Conservation (phyloP, 2,113 vertebrate species). For the Astatoreochromis straeleni region DNA sequence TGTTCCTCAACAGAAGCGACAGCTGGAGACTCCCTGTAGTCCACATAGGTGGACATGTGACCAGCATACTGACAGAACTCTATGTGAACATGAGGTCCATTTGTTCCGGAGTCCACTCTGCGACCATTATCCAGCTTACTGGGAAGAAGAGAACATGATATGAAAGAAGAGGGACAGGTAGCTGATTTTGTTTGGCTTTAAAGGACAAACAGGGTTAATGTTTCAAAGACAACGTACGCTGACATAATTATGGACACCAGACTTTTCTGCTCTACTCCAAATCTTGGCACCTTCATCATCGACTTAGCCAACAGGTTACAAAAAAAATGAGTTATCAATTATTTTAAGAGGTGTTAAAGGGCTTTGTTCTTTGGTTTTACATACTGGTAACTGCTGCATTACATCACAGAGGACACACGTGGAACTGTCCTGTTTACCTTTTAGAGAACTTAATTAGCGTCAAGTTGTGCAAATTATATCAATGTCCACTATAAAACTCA, state of each 20-base stretch:
- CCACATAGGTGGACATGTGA: constrained; percentile 59
- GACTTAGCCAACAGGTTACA: neutral
- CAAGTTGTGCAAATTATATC: neutral
- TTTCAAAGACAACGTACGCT: neutral
- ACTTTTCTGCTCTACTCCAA: neutral
- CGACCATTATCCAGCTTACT: constrained; percentile 63
- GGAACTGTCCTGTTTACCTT: neutral
- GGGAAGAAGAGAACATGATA: neutral
- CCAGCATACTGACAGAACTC: constrained; percentile 60
- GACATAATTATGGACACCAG: neutral
- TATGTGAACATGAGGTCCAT: constrained; percentile 5
- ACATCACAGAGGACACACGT: neutral
- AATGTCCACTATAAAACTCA: neutral
- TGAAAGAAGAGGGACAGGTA: neutral
- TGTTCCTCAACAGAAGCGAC: constrained; percentile 1
- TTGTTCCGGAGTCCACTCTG: neutral
- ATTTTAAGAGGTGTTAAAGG: neutral
- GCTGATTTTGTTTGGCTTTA: neutral
- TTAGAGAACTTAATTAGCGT: neutral
- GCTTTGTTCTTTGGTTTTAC: neutral
- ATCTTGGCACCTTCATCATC: neutral
- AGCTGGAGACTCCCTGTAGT: constrained; percentile 50
- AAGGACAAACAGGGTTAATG: neutral
- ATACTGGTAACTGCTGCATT: neutral
- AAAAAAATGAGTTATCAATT: neutral